phyloP scores from a whole-genome alignment of 2,888 invertebrate genomes.

The Cryptus viduatorius region DNA sequence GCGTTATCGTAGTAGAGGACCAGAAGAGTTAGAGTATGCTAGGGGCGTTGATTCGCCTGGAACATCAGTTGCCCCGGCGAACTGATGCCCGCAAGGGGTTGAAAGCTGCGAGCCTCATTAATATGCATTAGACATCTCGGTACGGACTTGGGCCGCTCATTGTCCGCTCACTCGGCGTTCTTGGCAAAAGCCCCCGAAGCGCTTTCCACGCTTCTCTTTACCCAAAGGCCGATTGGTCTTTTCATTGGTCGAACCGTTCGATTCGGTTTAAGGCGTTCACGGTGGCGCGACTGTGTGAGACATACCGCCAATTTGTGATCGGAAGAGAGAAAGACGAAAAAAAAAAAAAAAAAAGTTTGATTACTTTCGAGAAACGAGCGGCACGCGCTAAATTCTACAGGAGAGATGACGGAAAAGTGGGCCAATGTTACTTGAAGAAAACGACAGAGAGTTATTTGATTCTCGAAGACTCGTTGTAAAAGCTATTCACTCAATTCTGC shows the following conservation, averaged over 20 bases:
- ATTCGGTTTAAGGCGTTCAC: constrained; percentile 73
- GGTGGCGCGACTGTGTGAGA: constrained; percentile 15
- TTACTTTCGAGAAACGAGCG: constrained; percentile 64
- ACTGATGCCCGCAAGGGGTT: constrained; percentile 62
- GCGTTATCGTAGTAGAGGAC: constrained; percentile 36
- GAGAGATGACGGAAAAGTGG: constrained; percentile 60
- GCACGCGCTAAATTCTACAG: constrained; percentile 24
- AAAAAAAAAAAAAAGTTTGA: constrained; percentile 69
- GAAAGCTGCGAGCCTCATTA: constrained; percentile 76
- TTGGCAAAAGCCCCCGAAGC: constrained; percentile 70
- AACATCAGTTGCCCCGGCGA: constrained; percentile 36
- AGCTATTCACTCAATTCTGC: too few relatives aligned
- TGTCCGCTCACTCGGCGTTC: constrained; percentile 69
- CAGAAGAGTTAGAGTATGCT: constrained; percentile 29
- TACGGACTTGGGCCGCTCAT: constrained; percentile 78
- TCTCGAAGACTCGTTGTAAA: background rate
- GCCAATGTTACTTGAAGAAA: constrained; percentile 63
- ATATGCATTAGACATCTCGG: constrained; percentile 79
- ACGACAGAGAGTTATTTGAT: background rate
- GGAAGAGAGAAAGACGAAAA: constrained; percentile 39
- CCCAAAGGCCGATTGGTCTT: constrained; percentile 73
- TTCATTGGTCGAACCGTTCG: constrained; percentile 72
- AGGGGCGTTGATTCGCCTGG: constrained; percentile 29
- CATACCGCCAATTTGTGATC: constrained; percentile 69
- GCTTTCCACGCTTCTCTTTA: constrained; percentile 21